phyloP scores from a whole-genome alignment of 2,797 vertebrate species.

The Crax fasciolata region DNA sequence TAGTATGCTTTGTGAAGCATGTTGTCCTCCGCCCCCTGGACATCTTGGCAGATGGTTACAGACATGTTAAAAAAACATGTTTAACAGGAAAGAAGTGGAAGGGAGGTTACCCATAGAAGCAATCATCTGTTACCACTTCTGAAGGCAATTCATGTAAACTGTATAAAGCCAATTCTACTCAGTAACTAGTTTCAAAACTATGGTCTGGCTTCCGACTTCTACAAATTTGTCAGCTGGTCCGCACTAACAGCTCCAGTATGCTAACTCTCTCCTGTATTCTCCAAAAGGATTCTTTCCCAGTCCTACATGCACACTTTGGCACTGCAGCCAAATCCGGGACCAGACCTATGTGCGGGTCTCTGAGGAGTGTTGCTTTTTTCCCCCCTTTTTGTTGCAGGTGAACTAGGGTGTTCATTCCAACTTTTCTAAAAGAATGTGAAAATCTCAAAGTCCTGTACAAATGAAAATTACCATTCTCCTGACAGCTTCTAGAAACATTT shows the following conservation, averaged over 20 bases:
- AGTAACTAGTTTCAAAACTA: neutral
- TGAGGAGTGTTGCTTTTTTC: neutral
- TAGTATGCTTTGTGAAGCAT: fast-evolving
- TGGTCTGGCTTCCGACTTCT: neutral
- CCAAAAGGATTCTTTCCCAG: neutral
- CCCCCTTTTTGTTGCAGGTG: neutral
- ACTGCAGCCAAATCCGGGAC: neutral
- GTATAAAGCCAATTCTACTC: neutral
- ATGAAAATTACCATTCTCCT: conserved; percentile 37
- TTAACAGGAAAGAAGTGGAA: neutral
- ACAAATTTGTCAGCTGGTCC: neutral
- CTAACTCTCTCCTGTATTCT: neutral
- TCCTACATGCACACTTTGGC: neutral
- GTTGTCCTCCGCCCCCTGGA: neutral
- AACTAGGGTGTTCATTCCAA: neutral
- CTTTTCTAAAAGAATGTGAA: neutral
- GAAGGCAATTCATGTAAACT: neutral
- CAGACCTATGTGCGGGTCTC: neutral
- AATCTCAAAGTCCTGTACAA: neutral
- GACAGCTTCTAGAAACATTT: neutral
- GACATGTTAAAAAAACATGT: neutral
- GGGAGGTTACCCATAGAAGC: neutral
- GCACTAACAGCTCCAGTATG: neutral
- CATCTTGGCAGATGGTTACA: neutral
- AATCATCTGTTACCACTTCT: neutral